Base-by-base conservation (phyloP, 1,140 invertebrate genomes). In the Luehdorfia chinensis region DNA sequence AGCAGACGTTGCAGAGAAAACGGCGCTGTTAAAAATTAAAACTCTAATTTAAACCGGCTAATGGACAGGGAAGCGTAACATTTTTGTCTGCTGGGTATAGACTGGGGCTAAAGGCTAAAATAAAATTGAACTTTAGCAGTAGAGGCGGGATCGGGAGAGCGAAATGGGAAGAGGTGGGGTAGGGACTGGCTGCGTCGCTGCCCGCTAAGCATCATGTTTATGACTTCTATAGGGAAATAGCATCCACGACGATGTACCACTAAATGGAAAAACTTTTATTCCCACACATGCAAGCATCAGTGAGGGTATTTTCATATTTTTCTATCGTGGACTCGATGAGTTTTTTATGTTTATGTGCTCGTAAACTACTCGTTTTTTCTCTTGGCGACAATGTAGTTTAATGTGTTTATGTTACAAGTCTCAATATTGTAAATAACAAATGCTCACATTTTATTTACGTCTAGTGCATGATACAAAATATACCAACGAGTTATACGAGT, bases 161-260 rank as follows among this genome's bases (percentile, higher is more conserved):
- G 30, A 39, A 12, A 19, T 47, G 16, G 55, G 34, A 14, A 7
- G 33, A 37, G 33, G 12, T 14, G 36, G n/a, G 21, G 30, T 44
- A 49, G 47, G 23, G 31, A 37, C 30, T 36, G 44, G 23, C 25
- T 39, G 21, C 36, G 21, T 48, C 36, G 41, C 54, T 43, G 59
- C 49, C 56, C 59, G 65, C 55, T 74, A 69, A 74, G 65, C 66
- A 66, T 67, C 63, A 59, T 78, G 75, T 83, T 85, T 85, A 83
- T 75, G 76, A 78, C 75, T 84, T 84, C 81, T 84, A 80, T 84
- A 74, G 81, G 81, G 81, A 85, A 85, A 85, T 85, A 81, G 62
- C 66, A 62, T 60, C 61, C 65, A 16, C 39, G 49, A 60, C 70
- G 64, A 66, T 76, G 62, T 72, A 58, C 60, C 55, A 49, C 54